phyloP scores from a whole-genome alignment of 2,113 vertebrate species.

The Alosa alosa region DNA sequence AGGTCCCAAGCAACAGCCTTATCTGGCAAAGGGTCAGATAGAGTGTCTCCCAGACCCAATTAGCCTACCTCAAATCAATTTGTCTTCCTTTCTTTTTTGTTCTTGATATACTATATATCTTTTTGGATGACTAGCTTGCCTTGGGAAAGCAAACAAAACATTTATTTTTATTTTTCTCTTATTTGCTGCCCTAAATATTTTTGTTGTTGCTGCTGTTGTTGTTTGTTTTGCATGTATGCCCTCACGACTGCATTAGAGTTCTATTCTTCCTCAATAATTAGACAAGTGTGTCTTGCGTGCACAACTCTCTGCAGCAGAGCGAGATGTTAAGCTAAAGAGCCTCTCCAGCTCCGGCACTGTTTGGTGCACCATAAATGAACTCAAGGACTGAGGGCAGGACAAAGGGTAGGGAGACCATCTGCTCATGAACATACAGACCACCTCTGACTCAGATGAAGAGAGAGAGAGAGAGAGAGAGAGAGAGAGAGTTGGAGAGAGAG shows the following conservation, averaged over 20 bases:
- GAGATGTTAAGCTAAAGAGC: not conserved
- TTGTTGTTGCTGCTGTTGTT: not conserved
- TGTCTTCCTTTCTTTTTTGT: not conserved
- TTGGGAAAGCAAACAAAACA: not conserved
- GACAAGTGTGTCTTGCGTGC: not conserved
- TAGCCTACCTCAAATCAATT: not conserved
- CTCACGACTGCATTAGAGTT: not conserved
- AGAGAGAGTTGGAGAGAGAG: not conserved
- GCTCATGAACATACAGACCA: constrained; percentile 15
- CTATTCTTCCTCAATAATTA: not conserved
- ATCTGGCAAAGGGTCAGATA: not conserved
- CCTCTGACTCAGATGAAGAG: not conserved
- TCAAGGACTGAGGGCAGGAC: not conserved
- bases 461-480: not conserved
- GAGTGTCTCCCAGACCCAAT: not conserved
- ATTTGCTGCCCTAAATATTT: not conserved
- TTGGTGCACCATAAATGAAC: not conserved
- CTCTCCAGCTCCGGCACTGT: not conserved
- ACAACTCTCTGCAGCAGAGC: not conserved
- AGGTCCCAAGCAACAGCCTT: not conserved
- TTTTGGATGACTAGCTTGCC: not conserved
- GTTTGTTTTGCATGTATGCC: not conserved
- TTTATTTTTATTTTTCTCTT: not conserved
- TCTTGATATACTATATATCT: not conserved
- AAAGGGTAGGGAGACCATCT: constrained; percentile 32